Evolutionary conservation across 53 echinoderm and acorn worm genomes (phyloP).

Genomic region (Glandiceps talaboti): DNA sequence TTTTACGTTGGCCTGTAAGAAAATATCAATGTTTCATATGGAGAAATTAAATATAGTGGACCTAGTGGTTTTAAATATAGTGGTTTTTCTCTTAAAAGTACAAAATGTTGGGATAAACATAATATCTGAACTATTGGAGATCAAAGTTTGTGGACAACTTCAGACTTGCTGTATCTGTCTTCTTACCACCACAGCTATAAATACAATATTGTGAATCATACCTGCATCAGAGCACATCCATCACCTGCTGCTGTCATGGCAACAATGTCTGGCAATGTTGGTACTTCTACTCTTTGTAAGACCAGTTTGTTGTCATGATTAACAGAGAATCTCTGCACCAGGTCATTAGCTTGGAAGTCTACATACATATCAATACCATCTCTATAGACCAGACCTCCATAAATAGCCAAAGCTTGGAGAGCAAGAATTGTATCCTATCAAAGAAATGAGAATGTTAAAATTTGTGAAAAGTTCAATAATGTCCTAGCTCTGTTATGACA

Average conservation of each 20-base stretch:
- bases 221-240: conserved; percentile 72
- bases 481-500: too few relatives aligned
- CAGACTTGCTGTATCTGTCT: too few relatives aligned
- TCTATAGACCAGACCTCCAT: conserved; percentile 40
- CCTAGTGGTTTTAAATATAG: too few relatives aligned
- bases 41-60: too few relatives aligned
- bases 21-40: too few relatives aligned
- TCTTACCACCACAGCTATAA: too few relatives aligned
- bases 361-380: conserved; percentile 3
- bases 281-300: conserved; percentile 27
- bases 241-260: conserved; percentile 38
- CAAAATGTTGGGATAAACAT: too few relatives aligned
- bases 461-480: too few relatives aligned
- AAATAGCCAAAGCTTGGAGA: conserved; percentile 62
- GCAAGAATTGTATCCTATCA: conserved; percentile 72
- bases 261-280: conserved; percentile 30
- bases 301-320: conserved; percentile 40
- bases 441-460: background rate
- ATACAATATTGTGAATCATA: background rate
- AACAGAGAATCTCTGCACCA: conserved; percentile 15
- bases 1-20: conserved; percentile 43
- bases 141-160: too few relatives aligned
- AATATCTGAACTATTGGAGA: too few relatives aligned
- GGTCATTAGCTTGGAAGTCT: background rate
- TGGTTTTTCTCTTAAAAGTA: too few relatives aligned